These are phyloP conservation scores for silkworm (Bombyx mori) DNA, from an alignment of 1,140 invertebrate species.

Conservation along the genomic window DNA sequence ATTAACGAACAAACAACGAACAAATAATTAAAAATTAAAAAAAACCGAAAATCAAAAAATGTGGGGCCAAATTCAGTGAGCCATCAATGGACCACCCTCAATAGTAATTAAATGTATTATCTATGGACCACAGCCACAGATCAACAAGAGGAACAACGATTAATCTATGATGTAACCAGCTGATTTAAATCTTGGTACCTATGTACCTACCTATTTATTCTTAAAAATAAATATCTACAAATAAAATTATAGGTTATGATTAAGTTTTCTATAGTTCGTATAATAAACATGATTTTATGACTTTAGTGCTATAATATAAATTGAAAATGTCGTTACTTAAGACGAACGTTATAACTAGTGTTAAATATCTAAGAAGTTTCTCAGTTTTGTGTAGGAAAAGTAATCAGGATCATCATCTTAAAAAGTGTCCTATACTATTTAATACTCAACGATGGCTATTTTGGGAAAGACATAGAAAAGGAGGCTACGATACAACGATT, in stretches of 20 bases:
- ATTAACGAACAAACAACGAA: too few species aligned
- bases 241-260: conserved; percentile 2
- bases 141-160: too few species aligned
- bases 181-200: too few species aligned
- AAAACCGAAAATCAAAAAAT: too few species aligned
- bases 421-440: conserved; percentile 8
- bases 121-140: too few species aligned
- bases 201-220: too few species aligned
- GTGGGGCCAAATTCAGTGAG: too few species aligned
- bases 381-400: conserved; percentile 7
- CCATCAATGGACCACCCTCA: too few species aligned
- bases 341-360: not conserved
- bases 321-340: conserved; percentile 3
- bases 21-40: too few species aligned
- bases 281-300: not conserved
- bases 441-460: conserved; percentile 52
- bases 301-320: not conserved
- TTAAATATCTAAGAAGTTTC: not conserved
- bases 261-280: not conserved
- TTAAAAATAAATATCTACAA: too few species aligned
- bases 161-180: too few species aligned
- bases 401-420: not conserved
- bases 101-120: too few species aligned
- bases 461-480: conserved; percentile 76
- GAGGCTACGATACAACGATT: conserved; percentile 72